Conservation (phyloP, 2,113 vertebrate genomes). For the Xiphophorus maculatus region DNA sequence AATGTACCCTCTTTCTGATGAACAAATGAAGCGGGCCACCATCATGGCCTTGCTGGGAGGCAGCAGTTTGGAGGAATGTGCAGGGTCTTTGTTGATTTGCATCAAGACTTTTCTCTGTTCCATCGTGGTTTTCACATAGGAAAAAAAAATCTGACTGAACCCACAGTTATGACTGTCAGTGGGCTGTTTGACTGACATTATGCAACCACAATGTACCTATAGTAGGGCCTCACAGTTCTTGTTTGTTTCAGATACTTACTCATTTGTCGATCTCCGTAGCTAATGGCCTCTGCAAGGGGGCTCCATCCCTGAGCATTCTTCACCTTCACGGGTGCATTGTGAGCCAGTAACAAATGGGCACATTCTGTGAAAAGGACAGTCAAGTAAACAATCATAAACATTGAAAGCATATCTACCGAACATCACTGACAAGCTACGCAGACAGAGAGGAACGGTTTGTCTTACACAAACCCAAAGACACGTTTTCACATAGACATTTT, state of each 20-base stretch:
- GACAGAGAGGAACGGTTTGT: neutral
- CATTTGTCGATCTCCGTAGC: slow-evolving; percentile 99
- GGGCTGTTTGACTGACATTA: neutral
- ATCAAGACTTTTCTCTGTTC: slow-evolving; percentile 11
- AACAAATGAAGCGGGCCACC: slow-evolving; percentile 42
- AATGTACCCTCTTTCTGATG: slow-evolving; percentile 49
- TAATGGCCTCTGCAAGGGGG: slow-evolving; percentile 98
- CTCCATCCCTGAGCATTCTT: slow-evolving; percentile 99
- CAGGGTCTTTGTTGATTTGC: slow-evolving; percentile 24
- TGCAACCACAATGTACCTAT: neutral
- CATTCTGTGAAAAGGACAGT: slow-evolving; percentile 84
- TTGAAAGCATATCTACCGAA: neutral
- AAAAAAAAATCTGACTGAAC: slow-evolving; percentile 2
- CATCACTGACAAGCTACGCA: neutral
- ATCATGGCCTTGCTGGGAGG: slow-evolving; percentile 28
- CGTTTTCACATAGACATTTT: no score
- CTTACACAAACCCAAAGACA: neutral
- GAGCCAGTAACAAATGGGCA: slow-evolving; percentile 97
- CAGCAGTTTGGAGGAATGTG: slow-evolving; percentile 47
- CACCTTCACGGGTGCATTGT: slow-evolving; percentile 99
- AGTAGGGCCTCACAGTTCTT: neutral
- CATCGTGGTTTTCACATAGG: slow-evolving; percentile 8
- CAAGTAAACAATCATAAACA: neutral
- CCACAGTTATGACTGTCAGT: slow-evolving; percentile 2
- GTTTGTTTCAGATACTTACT: slow-evolving; percentile 82